A percentile compares a stretch with the other conserved stretches of the same genome.
phyloP scores from a whole-genome alignment of 1,140 invertebrate species.

The Drosophila tani region DNA sequence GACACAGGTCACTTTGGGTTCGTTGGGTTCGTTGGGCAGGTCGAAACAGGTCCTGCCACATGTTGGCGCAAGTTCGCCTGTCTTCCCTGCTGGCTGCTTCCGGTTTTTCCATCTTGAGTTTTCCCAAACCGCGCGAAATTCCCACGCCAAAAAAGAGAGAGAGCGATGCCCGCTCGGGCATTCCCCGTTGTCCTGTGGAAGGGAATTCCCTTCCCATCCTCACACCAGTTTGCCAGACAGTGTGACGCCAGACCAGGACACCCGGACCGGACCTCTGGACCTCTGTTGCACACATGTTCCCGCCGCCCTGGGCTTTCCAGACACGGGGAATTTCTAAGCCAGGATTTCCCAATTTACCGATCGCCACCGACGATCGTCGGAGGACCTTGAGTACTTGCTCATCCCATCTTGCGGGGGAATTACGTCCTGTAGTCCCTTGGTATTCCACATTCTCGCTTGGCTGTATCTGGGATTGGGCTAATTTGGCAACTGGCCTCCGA shows the following conservation, averaged over 20 bases:
- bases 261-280: no score
- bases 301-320: slow-evolving; percentile 60
- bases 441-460: neutral
- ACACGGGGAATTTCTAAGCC: slow-evolving; percentile 74
- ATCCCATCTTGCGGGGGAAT: slow-evolving; percentile 50
- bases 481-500: slow-evolving; percentile 31
- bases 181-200: slow-evolving; percentile 55
- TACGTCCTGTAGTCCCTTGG: slow-evolving; percentile 36
- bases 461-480: slow-evolving; percentile 1
- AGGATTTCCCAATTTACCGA: slow-evolving; percentile 36
- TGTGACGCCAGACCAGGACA: slow-evolving; percentile 60
- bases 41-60: slow-evolving; percentile 57
- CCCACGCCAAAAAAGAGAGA: slow-evolving; percentile 50
- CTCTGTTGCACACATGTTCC: slow-evolving; percentile 74
- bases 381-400: slow-evolving; percentile 49
- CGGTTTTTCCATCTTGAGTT: slow-evolving; percentile 73
- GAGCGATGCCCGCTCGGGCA: slow-evolving; percentile 50
- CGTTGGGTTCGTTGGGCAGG: slow-evolving; percentile 5
- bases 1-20: neutral
- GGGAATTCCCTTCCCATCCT: slow-evolving; percentile 76
- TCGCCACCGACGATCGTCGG: slow-evolving; percentile 7
- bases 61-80: slow-evolving; percentile 72
- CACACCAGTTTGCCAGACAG: slow-evolving; percentile 56
- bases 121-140: slow-evolving; percentile 70
- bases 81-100: slow-evolving; percentile 52